A percentile compares a stretch with the other conserved stretches of the same genome.
Evolutionary conservation across 2,113 vertebrate genomes (phyloP).

Genomic region (Cranoglanis bouderius): DNA sequence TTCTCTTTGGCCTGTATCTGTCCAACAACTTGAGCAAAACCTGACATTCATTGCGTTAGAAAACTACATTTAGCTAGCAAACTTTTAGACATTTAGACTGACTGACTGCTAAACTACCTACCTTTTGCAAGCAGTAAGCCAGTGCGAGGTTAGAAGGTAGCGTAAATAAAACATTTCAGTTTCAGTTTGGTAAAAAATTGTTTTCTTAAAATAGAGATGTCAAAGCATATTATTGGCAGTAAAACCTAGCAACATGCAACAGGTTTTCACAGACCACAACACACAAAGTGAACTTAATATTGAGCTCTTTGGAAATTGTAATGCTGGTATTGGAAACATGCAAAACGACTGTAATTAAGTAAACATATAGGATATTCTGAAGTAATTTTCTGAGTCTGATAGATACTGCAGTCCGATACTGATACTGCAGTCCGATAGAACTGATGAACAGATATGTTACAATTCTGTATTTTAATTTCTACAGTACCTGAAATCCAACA

Average conservation of each 20-base stretch:
- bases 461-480: constrained; percentile 17
- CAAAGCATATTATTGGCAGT: background rate
- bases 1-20: too few species aligned
- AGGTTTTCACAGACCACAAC: background rate
- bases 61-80: too few species aligned
- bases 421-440: background rate
- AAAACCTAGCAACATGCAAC: background rate
- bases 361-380: background rate
- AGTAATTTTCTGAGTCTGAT: background rate
- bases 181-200: too few species aligned
- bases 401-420: background rate
- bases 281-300: background rate
- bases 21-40: too few species aligned
- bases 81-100: too few species aligned
- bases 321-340: background rate
- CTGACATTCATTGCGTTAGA: too few species aligned
- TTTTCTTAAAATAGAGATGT: background rate
- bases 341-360: background rate
- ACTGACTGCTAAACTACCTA: too few species aligned
- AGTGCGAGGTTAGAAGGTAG: too few species aligned
- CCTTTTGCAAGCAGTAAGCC: too few species aligned
- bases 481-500: constrained; percentile 83
- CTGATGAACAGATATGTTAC: too few species aligned
- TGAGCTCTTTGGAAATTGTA: background rate
- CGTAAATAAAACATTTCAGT: too few species aligned